phyloP scores from a whole-genome alignment of 2,888 invertebrate genomes.

The Azorinus chamasolen region DNA sequence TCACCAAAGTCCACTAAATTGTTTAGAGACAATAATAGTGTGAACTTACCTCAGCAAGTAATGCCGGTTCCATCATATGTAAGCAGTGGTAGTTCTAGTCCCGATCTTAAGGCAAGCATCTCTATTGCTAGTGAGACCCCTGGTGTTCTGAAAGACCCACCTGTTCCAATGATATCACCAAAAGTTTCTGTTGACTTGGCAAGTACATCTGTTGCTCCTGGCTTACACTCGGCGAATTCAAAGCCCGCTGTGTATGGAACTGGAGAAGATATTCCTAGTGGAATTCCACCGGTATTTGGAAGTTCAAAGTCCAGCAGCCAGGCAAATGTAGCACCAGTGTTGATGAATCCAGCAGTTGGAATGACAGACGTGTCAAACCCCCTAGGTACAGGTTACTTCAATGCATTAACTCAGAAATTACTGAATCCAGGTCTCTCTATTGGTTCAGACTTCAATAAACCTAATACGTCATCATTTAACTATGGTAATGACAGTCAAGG shows the following conservation, averaged over 20 bases:
- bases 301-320: background rate
- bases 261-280: conserved; percentile 2
- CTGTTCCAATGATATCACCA: background rate
- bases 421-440: conserved; percentile 48
- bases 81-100: conserved; percentile 27
- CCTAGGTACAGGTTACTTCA: conserved; percentile 54
- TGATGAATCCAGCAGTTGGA: conserved; percentile 11
- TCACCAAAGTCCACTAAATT: conserved; percentile 45
- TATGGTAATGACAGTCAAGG: conserved; percentile 6
- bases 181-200: no score
- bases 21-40: conserved; percentile 18
- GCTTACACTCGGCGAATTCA: no score
- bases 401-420: conserved; percentile 56
- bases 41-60: conserved; percentile 9
- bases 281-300: conserved; percentile 19
- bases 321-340: no score
- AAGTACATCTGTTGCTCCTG: no score
- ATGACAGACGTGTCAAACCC: conserved; percentile 37
- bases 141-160: background rate
- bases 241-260: no score
- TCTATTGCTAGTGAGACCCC: background rate
- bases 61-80: conserved; percentile 6
- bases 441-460: conserved; percentile 45
- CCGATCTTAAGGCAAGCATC: conserved; percentile 1
- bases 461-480: conserved; percentile 13